Evolutionary conservation across 2,113 vertebrate species (phyloP).

Genomic region (Mesembrinibis cayennensis): DNA sequence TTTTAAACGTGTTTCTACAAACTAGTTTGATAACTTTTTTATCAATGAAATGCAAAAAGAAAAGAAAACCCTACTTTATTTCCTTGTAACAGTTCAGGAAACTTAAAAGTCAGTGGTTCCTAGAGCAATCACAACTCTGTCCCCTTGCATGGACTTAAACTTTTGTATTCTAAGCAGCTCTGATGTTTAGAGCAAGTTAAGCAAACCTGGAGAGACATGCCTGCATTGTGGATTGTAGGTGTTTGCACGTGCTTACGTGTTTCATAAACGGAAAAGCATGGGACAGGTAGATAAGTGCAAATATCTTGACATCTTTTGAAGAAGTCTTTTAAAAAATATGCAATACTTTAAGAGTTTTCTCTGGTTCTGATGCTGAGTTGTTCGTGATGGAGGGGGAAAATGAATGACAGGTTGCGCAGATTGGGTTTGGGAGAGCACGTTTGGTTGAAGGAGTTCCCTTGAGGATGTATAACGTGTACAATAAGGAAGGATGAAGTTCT

Average conservation of each 20-base stretch:
- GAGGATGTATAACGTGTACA: not conserved
- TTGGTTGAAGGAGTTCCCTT: slow-evolving; percentile 1
- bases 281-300: slow-evolving; percentile 60
- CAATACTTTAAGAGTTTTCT: slow-evolving; percentile 64
- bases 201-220: slow-evolving; percentile 37
- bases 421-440: not conserved
- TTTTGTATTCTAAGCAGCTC: slow-evolving; percentile 71
- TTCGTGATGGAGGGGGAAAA: not conserved
- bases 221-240: slow-evolving; percentile 33
- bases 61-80: slow-evolving; percentile 50
- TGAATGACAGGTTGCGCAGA: not conserved
- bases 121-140: slow-evolving; percentile 63
- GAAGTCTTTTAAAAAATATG: slow-evolving; percentile 50
- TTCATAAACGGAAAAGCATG: slow-evolving; percentile 40
- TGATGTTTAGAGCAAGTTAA: slow-evolving; percentile 55
- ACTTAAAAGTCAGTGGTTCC: slow-evolving; percentile 46
- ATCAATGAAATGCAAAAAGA: slow-evolving; percentile 71
- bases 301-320: slow-evolving; percentile 33
- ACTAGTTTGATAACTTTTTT: slow-evolving; percentile 77
- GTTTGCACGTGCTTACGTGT: slow-evolving; percentile 52
- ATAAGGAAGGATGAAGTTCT: not conserved
- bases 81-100: slow-evolving; percentile 62
- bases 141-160: slow-evolving; percentile 59
- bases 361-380: slow-evolving; percentile 45
- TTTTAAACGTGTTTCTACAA: slow-evolving; percentile 74